Percentiles rank a stretch among this genome's conserved stretches.
Evolutionary conservation across 2,888 invertebrate species (phyloP).

Genomic region (Nomada ruficornis): DNA sequence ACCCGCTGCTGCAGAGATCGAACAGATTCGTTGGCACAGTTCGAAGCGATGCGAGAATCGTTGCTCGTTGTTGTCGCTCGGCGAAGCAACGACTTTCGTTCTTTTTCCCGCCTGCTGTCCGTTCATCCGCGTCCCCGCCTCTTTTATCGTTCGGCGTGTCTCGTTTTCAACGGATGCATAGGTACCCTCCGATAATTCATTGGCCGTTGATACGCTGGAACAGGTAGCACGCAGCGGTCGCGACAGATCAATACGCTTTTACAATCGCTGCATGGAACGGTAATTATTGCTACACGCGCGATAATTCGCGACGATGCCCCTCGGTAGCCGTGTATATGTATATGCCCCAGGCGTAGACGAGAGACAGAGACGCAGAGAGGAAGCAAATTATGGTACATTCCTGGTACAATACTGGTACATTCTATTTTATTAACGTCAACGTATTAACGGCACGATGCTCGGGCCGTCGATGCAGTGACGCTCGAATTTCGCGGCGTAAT

Average conservation of each 20-base stretch:
- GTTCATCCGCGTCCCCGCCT: neutral
- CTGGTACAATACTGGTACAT: too few species aligned
- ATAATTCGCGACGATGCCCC: constrained; percentile 53
- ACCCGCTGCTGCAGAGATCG: neutral
- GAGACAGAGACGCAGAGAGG: neutral
- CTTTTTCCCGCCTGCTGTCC: neutral
- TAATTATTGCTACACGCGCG: constrained; percentile 61
- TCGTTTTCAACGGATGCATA: constrained; percentile 40
- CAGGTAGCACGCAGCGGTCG: constrained; percentile 57
- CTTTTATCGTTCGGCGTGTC: constrained; percentile 2
- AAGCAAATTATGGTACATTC: constrained; percentile 51
- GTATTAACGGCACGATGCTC: constrained; percentile 33
- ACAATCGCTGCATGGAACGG: constrained; percentile 47
- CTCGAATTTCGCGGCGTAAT: constrained; percentile 33
- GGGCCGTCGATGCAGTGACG: constrained; percentile 34
- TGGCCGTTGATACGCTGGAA: constrained; percentile 39
- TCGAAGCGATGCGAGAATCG: constrained; percentile 21
- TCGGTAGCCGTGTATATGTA: constrained; percentile 3
- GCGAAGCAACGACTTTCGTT: constrained; percentile 9
- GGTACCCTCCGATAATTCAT: constrained; percentile 54
- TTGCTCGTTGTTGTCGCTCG: neutral
- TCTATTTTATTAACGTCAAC: constrained; percentile 51
- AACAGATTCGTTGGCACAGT: constrained; percentile 15
- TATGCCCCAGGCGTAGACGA: neutral
- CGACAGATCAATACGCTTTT: constrained; percentile 62